Evolutionary conservation across 2,797 vertebrate genomes (phyloP).

Genomic region (Trichosurus vulpecula): DNA sequence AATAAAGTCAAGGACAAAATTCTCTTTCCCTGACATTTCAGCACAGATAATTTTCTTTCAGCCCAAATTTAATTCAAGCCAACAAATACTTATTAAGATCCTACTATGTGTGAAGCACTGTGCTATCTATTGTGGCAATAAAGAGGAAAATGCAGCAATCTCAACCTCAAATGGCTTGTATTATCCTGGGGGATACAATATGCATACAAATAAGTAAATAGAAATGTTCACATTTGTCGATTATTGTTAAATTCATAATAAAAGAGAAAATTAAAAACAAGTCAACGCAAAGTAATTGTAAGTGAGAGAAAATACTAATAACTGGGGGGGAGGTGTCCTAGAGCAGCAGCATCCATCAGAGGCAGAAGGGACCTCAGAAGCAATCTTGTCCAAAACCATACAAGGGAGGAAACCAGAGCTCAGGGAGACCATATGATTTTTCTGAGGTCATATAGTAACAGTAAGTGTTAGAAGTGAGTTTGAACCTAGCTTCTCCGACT

Average conservation of each 20-base stretch:
- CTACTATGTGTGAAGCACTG: neutral
- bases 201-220: neutral
- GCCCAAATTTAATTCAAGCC: neutral
- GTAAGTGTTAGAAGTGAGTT: neutral
- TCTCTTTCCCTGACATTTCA: neutral
- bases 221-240: neutral
- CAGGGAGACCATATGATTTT: neutral
- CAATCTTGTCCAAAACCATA: neutral
- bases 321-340: neutral
- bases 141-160: neutral
- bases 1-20: conserved; percentile 3
- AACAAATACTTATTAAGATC: neutral
- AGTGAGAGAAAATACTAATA: neutral
- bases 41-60: neutral
- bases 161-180: neutral
- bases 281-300: neutral
- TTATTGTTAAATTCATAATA: neutral
- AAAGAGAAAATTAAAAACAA: neutral
- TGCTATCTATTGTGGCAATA: neutral
- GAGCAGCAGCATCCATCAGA: neutral
- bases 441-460: neutral
- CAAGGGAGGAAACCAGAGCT: neutral
- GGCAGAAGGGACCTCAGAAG: neutral
- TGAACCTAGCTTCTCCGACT: neutral
- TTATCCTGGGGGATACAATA: neutral